A percentile compares a stretch with the other conserved stretches of the same genome.
These are phyloP conservation scores for Cosmopolites sordidus DNA, from an alignment of 2,888 invertebrate genomes.

Conservation along the genomic window DNA sequence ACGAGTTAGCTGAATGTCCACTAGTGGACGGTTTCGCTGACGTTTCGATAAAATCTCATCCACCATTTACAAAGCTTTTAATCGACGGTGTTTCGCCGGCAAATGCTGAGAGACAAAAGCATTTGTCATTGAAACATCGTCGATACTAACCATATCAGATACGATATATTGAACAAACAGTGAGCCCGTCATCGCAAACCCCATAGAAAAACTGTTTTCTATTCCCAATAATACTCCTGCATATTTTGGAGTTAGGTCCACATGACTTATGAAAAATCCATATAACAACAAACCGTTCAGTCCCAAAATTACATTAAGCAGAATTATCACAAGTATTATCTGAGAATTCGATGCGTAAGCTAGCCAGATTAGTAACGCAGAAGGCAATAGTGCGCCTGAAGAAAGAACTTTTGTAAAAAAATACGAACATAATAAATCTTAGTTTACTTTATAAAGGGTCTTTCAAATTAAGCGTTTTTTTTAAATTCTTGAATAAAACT, in stretches of 20 bases:
- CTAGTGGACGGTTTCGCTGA: too few species aligned
- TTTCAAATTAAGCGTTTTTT: too few species aligned
- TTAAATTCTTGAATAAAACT: too few species aligned
- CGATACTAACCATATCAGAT: constrained; percentile 25
- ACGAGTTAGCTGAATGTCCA: too few species aligned
- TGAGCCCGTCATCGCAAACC: constrained; percentile 20
- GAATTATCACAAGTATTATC: constrained; percentile 13
- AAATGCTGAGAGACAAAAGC: too few species aligned
- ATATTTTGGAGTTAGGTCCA: constrained; percentile 24
- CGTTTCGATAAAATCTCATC: too few species aligned
- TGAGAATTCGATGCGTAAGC: constrained; percentile 17
- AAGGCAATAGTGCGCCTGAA: constrained; percentile 19
- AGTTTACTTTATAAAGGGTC: too few species aligned
- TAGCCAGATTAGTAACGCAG: constrained; percentile 15
- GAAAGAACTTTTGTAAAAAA: too few species aligned
- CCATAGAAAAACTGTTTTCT: constrained; percentile 24
- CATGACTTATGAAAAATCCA: constrained; percentile 22
- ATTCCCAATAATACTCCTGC: constrained; percentile 23
- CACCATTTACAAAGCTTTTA: too few species aligned
- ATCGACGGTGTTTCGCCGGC: too few species aligned
- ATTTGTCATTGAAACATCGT: too few species aligned
- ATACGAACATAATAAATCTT: too few species aligned
- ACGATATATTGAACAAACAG: constrained; percentile 22
- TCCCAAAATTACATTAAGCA: constrained; percentile 22
- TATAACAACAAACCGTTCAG: constrained; percentile 18